Base-by-base conservation (phyloP, 2,888 invertebrate species). In the Parnassius smintheus region DNA sequence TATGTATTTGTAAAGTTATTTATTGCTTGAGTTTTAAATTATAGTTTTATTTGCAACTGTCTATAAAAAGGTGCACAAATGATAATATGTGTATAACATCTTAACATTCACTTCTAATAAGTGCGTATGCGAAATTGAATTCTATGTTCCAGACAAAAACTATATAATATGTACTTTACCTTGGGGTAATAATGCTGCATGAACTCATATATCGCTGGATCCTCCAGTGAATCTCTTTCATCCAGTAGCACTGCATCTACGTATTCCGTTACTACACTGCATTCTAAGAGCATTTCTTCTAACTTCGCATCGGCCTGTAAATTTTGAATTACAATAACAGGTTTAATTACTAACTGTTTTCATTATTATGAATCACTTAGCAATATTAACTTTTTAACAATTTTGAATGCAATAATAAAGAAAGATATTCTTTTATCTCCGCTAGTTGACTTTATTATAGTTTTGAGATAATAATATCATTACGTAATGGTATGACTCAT, bases 181-280 rank as follows among this genome's bases (percentile, higher is more conserved):
- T 97, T 98, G 0, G 98, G 97, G 81, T 98, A 97, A 81, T 97
- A 98, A 66, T 96, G 95, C 74, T 95, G 95, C 82, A 98, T 93
- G 83, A 98, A 98, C 78, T 96, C 96, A 82, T 96, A 96, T 74
- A 98, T 96, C 74, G 95, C 94, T 60, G 95, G 95, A 75, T 97
- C 96, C 69, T 96, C 97, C 10, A 98, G 92, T 11, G 97, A 97
- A 64, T 95, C 94, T 70, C 98, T 93, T 85, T 98, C 98, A 81
- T 98, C 98, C 60, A 97, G 86, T 55, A 98, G 87, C 25, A 98
- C 94, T n/a, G 97, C 95, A 80, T 98, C 98, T 66, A 98, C 94
- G 80, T 98, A 98, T 83, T 98, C 98, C 46, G 96, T 94, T 70
- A 98, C 94, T 74, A 96, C 96, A 75, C 94, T 96, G 81, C 96